Base-by-base conservation (phyloP, 2,888 invertebrate species). In the Philereme transversata region DNA sequence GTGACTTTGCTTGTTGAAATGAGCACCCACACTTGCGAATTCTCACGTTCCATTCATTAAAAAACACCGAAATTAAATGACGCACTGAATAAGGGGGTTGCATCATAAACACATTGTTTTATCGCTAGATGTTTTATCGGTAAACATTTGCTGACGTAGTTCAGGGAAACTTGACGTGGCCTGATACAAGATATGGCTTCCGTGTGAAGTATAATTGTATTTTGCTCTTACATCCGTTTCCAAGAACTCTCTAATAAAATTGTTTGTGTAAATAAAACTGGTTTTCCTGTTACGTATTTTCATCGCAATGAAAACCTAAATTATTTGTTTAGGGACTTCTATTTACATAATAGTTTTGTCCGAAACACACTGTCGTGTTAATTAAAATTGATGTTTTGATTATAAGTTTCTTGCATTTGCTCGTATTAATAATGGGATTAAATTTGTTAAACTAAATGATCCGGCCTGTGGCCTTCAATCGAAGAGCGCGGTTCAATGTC, bases 401-500 rank as follows among this genome's bases (percentile, higher is more conserved):
- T 22, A 22, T 22, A 22, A 22, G 22, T 22, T 22, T 2, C 22
- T 22, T 22, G 22, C 22, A 22, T 22, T 22, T 22, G 22, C 22
- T 22, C 22, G 22, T 22, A 22, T 22, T 22, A 22, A 22, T 22
- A 22, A 22, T 22, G 40, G 56, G 67, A 83, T 82, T 82, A 80
- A 79, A 81, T 82, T 58, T 79, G 77, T 85, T 82, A 78, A 81
- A 56, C 58, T 56, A 41, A 81, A 84, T 82, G 88, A 83, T 86
- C 84, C 82, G 87, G 84, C 86, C 71, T 65, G 75, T 79, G 89
- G 87, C 90, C 90, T 90, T 88, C 82, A 79, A 80, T 78, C 81
- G 80, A 83, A 82, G 83, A 84, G 79, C 79, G 83, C 76, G 73
- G 76, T 45, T 90, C 92, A 92, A 92, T 91, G 91, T 90, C 91